Evolutionary conservation across 2,797 vertebrate species (phyloP), one percentile per base, ranked within the genome.

Genomic region (Oceanodroma leucorhoa): DNA sequence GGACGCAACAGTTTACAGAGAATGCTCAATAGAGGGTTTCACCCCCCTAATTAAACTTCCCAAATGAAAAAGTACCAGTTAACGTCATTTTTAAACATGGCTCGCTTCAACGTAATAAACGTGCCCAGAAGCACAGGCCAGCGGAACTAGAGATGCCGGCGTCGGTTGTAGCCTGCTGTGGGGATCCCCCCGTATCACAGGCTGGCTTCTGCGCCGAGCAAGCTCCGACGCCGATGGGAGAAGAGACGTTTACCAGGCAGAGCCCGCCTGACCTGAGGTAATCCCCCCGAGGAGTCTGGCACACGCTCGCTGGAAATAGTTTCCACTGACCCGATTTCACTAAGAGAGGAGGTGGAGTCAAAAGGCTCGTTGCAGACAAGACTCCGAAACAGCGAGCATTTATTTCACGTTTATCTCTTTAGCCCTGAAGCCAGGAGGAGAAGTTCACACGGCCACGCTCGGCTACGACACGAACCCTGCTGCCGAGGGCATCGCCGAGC

Each of bases 311-410:
- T 30, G 75, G 84, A 96, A 97, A 96, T 96, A 97, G 93, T 96
- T 96, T 96, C 95, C 95, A 96, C 91, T 96, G 96, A 95, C 96
- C 95, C 79, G 89, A 96, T 96, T 97, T 96, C 87, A 61, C 82
- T 94, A 64, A 50, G 60, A 60, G 81, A 89, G 89, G 91, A 94
- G 94, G 87, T 81, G 94, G 95, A 95, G 92, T 83, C 89, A 89
- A 92, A 95, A 80, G 67, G 78, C 82, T 93, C 61, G 43, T 3
- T 81, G 91, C 91, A 55, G 75, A 83, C 81, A 46, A 57, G 83
- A 13, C 29, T 71, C 13, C 54, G 53, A 55, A 91, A 0, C 29
- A 46, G 84, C 5, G 9, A 82, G 78, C 34, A 10, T 43, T 88
- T 53, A 34, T 73, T 80, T 79, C 64, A 69, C 58, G 75, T 82